phyloP scores from a whole-genome alignment of 1,140 invertebrate genomes.

The Goniozus legneri region DNA sequence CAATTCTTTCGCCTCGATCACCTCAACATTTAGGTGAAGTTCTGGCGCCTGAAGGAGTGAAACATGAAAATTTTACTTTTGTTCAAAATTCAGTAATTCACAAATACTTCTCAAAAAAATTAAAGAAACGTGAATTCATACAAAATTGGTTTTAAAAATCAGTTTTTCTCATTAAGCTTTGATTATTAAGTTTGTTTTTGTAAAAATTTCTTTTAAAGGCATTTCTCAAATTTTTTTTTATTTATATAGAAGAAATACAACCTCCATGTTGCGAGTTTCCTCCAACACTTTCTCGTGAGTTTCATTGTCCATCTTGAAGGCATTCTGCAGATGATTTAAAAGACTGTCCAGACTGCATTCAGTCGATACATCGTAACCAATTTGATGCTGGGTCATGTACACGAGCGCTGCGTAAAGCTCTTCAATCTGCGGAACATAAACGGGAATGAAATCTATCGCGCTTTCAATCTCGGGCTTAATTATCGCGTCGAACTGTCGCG shows the following conservation, averaged over 20 bases:
- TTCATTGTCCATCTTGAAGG: constrained; percentile 78
- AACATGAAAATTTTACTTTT: constrained; percentile 18
- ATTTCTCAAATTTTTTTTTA: no score
- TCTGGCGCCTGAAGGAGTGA: constrained; percentile 71
- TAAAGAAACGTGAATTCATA: background rate
- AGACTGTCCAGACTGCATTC: constrained; percentile 69
- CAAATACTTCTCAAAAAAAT: background rate
- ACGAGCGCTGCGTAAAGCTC: constrained; percentile 89
- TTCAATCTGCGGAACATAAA: constrained; percentile 68
- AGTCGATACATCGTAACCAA: constrained; percentile 71
- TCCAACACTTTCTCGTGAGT: constrained; percentile 68
- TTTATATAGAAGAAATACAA: constrained; percentile 24
- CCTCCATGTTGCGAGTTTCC: constrained; percentile 69
- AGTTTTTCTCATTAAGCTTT: background rate
- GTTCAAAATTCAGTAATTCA: background rate
- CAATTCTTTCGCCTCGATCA: constrained; percentile 89
- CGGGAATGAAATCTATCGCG: no score
- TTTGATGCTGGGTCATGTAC: constrained; percentile 90
- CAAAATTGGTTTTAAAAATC: constrained; percentile 6
- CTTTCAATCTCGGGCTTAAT: no score
- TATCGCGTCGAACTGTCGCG: no score
- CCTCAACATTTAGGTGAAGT: constrained; percentile 86
- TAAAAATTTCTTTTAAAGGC: background rate
- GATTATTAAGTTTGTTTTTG: no score
- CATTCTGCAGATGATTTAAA: constrained; percentile 81